These are phyloP conservation scores for Oxyura jamaicensis DNA, from an alignment of 2,113 vertebrate species.

Conservation along the genomic window DNA sequence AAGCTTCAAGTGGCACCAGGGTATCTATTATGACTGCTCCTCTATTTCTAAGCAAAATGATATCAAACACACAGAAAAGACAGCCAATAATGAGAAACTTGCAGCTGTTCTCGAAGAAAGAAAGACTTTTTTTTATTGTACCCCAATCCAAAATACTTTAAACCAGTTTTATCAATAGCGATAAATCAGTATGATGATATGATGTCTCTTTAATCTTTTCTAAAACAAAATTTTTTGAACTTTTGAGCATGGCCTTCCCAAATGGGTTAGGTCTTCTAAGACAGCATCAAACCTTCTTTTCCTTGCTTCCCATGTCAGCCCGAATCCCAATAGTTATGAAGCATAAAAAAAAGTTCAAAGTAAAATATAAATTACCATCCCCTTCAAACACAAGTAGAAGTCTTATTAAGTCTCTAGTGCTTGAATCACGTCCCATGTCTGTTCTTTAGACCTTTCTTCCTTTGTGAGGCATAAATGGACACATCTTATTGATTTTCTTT, in stretches of 20 bases:
- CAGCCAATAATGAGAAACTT: conserved; percentile 70
- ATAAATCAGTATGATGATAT: conserved; percentile 78
- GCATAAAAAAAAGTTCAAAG: conserved; percentile 81
- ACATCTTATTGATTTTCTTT: conserved; percentile 98
- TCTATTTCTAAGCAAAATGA: conserved; percentile 67
- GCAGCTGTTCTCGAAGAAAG: conserved; percentile 72
- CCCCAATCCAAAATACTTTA: conserved; percentile 77
- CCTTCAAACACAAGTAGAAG: conserved; percentile 80
- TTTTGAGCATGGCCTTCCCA: conserved; percentile 79
- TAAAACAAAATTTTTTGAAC: conserved; percentile 82
- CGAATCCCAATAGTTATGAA: conserved; percentile 83
- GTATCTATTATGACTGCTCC: conserved; percentile 55
- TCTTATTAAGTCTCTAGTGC: conserved; percentile 85
- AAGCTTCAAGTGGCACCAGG: conserved; percentile 64
- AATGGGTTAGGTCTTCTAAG: conserved; percentile 83
- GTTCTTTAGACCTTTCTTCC: conserved; percentile 85
- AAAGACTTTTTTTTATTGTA: conserved; percentile 70
- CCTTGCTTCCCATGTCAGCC: conserved; percentile 82
- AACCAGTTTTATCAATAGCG: conserved; percentile 77
- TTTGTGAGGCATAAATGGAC: conserved; percentile 93
- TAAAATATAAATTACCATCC: conserved; percentile 83
- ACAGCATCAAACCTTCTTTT: conserved; percentile 84
- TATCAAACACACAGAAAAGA: conserved; percentile 67
- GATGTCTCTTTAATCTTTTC: conserved; percentile 81
- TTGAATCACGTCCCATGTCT: conserved; percentile 85